phyloP scores from a whole-genome alignment of 2,113 vertebrate species.

The Gadus chalcogrammus region DNA sequence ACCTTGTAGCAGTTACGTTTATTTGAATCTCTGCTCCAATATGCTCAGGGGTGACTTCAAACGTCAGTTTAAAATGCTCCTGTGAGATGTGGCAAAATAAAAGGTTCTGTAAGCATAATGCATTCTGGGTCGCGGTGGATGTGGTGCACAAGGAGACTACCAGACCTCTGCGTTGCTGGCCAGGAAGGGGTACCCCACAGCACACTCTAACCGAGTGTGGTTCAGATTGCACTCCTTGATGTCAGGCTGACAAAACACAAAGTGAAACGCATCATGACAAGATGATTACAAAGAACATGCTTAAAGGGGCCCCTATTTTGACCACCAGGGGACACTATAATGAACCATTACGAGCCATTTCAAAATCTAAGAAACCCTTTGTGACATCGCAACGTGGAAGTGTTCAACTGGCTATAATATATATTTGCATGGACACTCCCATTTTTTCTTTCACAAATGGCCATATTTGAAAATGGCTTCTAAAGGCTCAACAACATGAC shows the following conservation, averaged over 20 bases:
- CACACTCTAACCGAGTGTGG: constrained; percentile 80
- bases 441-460: too few species aligned
- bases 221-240: constrained; percentile 79
- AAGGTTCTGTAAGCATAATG: not conserved
- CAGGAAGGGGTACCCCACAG: constrained; percentile 92
- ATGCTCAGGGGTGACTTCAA: constrained; percentile 81
- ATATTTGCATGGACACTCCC: too few species aligned
- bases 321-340: too few species aligned
- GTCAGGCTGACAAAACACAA: constrained; percentile 70
- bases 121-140: not conserved
- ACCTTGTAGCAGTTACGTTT: constrained; percentile 85
- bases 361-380: too few species aligned
- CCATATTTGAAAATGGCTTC: too few species aligned
- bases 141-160: not conserved
- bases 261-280: not conserved
- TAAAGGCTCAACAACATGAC: too few species aligned
- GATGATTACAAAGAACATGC: too few species aligned
- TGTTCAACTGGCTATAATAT: too few species aligned
- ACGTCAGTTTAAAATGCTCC: constrained; percentile 84
- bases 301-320: too few species aligned
- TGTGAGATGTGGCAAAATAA: constrained; percentile 45
- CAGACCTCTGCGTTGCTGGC: constrained; percentile 75
- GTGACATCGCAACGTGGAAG: too few species aligned
- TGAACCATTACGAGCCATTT: too few species aligned
- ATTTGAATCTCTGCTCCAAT: constrained; percentile 78